Evolutionary conservation across 2,113 vertebrate genomes (phyloP), one percentile per base, ranked within the genome.

Genomic region (Osmerus mordax): DNA sequence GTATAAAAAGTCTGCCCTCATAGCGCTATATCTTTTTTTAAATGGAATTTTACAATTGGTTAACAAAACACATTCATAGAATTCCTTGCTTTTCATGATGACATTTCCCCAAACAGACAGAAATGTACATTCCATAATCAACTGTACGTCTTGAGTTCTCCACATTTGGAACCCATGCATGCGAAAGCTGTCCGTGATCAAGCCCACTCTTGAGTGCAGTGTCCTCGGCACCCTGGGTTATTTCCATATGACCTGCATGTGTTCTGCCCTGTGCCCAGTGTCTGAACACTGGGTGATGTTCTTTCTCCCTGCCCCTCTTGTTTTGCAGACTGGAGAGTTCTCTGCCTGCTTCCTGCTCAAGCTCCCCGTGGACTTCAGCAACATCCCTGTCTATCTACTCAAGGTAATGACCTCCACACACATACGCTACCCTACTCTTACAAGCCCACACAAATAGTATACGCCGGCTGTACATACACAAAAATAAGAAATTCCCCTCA

Each of bases 261-360:
- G 16, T 51, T 61, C 21, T 11, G 18, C 19, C 2, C 54, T 29
- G 56, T 61, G 56, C 3, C 52, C 53, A 62, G 55, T 65, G 23
- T 19, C 18, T 59, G 8, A 67, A 60, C 55, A 70, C 11, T 1
- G 12, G 71, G 3, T 72, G 3, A 16, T 73, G 21, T 25, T 55
- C 13, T 69, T 62, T 61, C 16, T 41, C 76, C 82, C 73, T 87
- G 25, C 60, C 47, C 78, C 13, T 74, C 16, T 13, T 84, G 83
- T 74, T 81, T 28, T 4, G 41, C 91, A 99, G 97, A 97, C 95
- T 13, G 96, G 96, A 80, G 96, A 99, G 90, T 99, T 98, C 84
- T 98, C 97, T 1, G 96, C 96, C 77, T 96, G 97, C 16, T 99
- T 99, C 80, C 95, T 99, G 77, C 92, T 99, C 76, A 98, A 97